These are phyloP conservation scores for Drosophila aldrichi DNA, from an alignment of 2,888 invertebrate species.

Conservation along the genomic window DNA sequence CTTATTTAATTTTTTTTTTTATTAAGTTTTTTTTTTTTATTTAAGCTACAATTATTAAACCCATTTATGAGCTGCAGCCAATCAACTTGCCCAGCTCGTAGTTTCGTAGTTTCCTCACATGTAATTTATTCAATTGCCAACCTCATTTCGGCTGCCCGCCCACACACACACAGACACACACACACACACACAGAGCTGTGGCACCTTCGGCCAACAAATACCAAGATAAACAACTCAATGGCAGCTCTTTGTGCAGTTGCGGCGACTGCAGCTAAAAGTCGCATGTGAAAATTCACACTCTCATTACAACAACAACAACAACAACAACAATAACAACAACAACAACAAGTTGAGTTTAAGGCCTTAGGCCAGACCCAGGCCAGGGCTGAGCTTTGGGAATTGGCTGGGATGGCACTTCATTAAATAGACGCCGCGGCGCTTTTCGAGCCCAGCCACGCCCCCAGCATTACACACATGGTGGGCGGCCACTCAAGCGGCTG, in stretches of 20 bases:
- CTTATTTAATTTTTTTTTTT: neutral
- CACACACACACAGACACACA: neutral
- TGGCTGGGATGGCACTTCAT: constrained; percentile 71
- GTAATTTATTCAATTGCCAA: constrained; percentile 27
- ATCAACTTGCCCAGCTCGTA: neutral
- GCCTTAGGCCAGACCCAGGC: constrained; percentile 27
- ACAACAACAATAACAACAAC: constrained; percentile 31
- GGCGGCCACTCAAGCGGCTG: constrained; percentile 48
- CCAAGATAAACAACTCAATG: constrained; percentile 37
- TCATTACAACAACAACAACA: constrained; percentile 42
- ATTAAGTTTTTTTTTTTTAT: no score
- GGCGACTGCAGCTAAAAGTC: constrained; percentile 35
- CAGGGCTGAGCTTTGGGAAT: constrained; percentile 31
- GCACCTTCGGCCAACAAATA: constrained; percentile 39
- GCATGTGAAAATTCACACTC: constrained; percentile 79
- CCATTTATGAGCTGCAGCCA: neutral
- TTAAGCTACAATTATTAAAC: neutral
- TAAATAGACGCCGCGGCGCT: constrained; percentile 80
- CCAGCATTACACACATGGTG: constrained; percentile 51
- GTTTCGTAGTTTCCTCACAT: neutral
- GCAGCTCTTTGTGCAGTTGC: constrained; percentile 38
- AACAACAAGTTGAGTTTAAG: constrained; percentile 33
- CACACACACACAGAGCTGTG: neutral
- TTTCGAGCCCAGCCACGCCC: constrained; percentile 65
- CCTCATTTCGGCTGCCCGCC: constrained; percentile 26